phyloP scores from a whole-genome alignment of 2,113 vertebrate genomes.

The Stercorarius parasiticus region DNA sequence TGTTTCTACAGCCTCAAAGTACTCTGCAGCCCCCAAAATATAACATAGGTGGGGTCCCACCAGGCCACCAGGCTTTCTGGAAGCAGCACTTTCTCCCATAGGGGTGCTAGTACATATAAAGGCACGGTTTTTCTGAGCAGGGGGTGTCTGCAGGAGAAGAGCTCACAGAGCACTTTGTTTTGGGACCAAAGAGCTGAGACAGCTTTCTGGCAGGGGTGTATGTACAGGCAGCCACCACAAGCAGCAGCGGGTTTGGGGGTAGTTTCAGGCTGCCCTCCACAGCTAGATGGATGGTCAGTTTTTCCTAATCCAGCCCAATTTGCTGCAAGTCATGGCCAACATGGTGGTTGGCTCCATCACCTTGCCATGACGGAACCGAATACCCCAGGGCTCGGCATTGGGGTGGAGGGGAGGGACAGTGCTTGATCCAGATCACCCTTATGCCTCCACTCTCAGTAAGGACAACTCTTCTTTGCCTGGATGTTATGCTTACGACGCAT shows the following conservation, averaged over 20 bases:
- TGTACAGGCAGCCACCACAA: neutral
- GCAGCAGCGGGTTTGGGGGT: neutral
- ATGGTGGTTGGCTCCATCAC: neutral
- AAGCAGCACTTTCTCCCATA: neutral
- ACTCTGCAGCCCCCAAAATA: neutral
- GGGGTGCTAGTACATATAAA: neutral
- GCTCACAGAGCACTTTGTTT: neutral
- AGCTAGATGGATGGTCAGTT: neutral
- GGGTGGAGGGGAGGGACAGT: neutral
- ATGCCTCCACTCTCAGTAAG: neutral
- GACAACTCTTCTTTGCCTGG: neutral
- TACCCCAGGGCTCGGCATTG: neutral
- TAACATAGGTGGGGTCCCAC: neutral
- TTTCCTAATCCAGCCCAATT: neutral
- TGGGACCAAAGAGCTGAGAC: neutral
- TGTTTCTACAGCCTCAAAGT: neutral
- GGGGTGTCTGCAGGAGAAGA: neutral
- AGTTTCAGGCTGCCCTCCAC: neutral
- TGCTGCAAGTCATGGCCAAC: neutral
- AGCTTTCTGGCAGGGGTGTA: too few species aligned
- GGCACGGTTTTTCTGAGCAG: neutral
- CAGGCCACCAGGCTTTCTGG: neutral
- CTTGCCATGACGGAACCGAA: accelerated
- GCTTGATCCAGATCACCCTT: neutral
- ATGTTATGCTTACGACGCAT: neutral